Evolutionary conservation across 2,888 invertebrate genomes (phyloP).

Genomic region (Cecidostiba fungosa): DNA sequence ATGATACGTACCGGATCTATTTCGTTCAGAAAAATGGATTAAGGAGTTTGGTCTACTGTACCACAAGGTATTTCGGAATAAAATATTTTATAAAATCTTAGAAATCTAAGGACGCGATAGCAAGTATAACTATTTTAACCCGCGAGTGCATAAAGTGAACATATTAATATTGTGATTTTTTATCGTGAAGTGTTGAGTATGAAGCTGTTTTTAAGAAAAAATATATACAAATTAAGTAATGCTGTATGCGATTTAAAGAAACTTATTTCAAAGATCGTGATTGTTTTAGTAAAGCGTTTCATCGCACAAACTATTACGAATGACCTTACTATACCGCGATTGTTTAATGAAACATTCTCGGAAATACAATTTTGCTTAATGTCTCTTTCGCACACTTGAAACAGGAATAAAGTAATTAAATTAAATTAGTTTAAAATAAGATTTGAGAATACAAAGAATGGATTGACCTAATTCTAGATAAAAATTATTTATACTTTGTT

Average conservation of each 20-base stretch:
- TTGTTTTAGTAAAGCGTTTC: neutral
- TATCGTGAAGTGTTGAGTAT: too few species aligned
- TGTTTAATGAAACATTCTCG: conserved; percentile 6
- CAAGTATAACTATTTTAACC: too few species aligned
- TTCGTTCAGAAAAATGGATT: neutral
- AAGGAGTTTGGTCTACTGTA: neutral
- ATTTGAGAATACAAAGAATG: neutral
- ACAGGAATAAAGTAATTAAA: neutral
- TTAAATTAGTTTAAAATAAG: neutral
- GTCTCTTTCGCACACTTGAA: neutral
- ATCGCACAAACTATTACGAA: neutral
- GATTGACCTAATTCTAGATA: neutral
- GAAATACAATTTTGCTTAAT: neutral
- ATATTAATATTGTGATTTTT: too few species aligned
- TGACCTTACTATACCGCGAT: neutral
- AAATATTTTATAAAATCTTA: neutral
- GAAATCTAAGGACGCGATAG: too few species aligned
- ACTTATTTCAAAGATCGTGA: neutral
- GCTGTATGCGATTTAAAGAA: neutral
- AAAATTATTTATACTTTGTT: neutral
- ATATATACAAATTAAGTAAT: too few species aligned
- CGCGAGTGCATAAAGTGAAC: too few species aligned
- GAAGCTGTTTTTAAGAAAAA: too few species aligned
- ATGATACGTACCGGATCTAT: neutral
- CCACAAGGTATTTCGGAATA: neutral